Evolutionary conservation across 1,140 invertebrate genomes (phyloP).

Genomic region (Odontomachus brunneus): DNA sequence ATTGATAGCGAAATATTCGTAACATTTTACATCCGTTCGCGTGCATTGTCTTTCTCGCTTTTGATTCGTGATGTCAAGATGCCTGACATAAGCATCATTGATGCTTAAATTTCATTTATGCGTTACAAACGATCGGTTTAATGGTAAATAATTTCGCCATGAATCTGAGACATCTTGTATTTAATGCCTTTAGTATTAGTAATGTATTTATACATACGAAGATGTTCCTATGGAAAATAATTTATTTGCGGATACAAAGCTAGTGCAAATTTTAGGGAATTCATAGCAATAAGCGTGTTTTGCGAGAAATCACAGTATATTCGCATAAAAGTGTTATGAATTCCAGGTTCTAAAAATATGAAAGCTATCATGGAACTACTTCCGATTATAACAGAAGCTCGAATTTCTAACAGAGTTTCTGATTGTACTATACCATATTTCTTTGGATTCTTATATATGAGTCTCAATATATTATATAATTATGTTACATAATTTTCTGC

Average conservation of each 20-base stretch:
- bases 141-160: background rate
- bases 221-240: constrained; percentile 64
- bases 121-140: background rate
- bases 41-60: background rate
- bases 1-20: no score
- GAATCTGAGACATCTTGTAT: constrained; percentile 20
- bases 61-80: constrained; percentile 11
- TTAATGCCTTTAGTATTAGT: constrained; percentile 21
- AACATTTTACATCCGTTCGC: no score
- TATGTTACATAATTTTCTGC: no score
- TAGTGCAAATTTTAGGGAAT: constrained; percentile 20
- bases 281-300: background rate
- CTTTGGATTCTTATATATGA: no score
- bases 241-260: constrained; percentile 45
- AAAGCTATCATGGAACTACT: no score
- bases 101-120: background rate
- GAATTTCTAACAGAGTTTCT: no score
- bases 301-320: background rate
- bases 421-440: no score
- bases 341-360: no score
- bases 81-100: background rate
- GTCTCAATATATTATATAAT: no score
- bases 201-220: constrained; percentile 24
- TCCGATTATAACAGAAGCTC: no score
- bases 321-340: background rate